phyloP scores from a whole-genome alignment of 2,113 vertebrate genomes.

The Tragelaphus imberbis region DNA sequence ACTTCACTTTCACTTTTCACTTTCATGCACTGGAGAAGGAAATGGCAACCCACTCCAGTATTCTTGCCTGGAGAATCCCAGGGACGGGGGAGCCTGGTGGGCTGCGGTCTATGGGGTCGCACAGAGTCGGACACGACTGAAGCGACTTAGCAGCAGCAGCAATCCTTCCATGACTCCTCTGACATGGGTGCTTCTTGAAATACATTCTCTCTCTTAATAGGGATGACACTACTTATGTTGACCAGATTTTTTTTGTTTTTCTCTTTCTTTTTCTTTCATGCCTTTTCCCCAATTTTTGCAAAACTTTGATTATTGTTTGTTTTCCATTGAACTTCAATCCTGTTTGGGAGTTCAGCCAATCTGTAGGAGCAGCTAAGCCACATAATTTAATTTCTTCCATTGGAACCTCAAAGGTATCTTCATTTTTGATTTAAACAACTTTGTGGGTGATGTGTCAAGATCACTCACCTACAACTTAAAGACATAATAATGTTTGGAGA shows the following conservation, averaged over 20 bases:
- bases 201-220: not conserved
- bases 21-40: no score
- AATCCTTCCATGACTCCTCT: not conserved
- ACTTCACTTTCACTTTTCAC: no score
- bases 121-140: no score
- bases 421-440: slow-evolving; percentile 11
- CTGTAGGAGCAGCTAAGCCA: not conserved
- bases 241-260: not conserved
- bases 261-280: not conserved
- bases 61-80: no score
- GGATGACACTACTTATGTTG: not conserved
- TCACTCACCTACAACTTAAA: slow-evolving; percentile 33
- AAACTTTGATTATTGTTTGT: slow-evolving; percentile 1
- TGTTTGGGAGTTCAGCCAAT: not conserved
- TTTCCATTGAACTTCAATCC: not conserved
- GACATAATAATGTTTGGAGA: slow-evolving; percentile 19
- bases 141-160: no score
- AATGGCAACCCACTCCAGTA: no score
- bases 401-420: not conserved
- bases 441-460: not conserved
- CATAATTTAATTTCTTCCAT: not conserved
- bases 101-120: no score
- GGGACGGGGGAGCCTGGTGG: no score
- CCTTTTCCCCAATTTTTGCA: not conserved
- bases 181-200: not conserved